phyloP scores from a whole-genome alignment of 2,797 vertebrate species.

The Momotus momota region DNA sequence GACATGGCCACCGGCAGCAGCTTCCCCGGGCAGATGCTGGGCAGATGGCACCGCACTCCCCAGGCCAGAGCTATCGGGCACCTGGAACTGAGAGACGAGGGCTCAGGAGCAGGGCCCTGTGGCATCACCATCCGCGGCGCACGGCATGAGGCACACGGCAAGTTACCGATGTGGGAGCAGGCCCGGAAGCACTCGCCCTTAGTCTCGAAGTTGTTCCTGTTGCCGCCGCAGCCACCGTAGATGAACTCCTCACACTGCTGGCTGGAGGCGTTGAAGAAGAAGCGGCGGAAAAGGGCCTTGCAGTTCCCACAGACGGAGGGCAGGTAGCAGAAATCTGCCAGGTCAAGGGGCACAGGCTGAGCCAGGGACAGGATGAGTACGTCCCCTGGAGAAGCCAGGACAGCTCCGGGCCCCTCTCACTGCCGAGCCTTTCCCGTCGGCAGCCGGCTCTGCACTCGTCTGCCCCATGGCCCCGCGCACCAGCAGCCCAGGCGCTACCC shows the following conservation, averaged over 20 bases:
- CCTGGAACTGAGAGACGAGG: neutral
- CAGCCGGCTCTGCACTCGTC: neutral
- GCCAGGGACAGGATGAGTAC: fast-evolving
- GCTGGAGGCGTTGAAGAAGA: slow-evolving; percentile 38
- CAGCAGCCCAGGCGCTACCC: neutral
- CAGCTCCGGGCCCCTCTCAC: neutral
- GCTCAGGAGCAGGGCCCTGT: neutral
- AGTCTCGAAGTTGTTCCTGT: slow-evolving; percentile 64
- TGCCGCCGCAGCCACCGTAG: slow-evolving; percentile 57
- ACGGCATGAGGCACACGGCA: fast-evolving
- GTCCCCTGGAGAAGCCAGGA: fast-evolving
- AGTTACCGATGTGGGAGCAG: neutral
- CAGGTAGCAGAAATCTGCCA: slow-evolving; percentile 21
- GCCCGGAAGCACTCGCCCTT: slow-evolving; percentile 7
- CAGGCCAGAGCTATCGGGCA: neutral
- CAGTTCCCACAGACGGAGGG: slow-evolving; percentile 24
- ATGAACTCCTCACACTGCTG: slow-evolving; percentile 57
- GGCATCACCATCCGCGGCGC: fast-evolving
- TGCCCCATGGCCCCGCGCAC: fast-evolving
- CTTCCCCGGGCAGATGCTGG: neutral
- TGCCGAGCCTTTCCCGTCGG: fast-evolving
- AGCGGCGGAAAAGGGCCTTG: slow-evolving; percentile 1
- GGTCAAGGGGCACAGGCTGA: neutral
- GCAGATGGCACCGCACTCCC: neutral
- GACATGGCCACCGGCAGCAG: neutral